These are phyloP conservation scores for Andrena flavipes DNA, from an alignment of 2,888 invertebrate species.

Conservation along the genomic window DNA sequence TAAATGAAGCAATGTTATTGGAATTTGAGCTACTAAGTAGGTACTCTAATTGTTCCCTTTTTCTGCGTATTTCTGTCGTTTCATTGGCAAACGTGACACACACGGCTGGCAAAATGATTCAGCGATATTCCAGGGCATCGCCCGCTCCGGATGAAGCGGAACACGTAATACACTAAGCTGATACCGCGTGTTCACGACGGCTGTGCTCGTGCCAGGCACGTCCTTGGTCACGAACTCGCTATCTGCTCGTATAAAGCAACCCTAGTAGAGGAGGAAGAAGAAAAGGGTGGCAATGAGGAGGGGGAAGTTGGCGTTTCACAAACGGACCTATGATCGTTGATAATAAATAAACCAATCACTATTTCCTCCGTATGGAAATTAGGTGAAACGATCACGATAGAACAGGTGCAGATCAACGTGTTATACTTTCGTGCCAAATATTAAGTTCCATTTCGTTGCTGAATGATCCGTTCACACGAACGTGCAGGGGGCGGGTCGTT, in stretches of 20 bases:
- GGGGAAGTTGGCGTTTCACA: constrained; percentile 66
- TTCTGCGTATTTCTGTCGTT: background rate
- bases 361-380: background rate
- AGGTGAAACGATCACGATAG: background rate
- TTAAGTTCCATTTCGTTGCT: too few species aligned
- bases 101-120: constrained; percentile 2
- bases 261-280: constrained; percentile 23
- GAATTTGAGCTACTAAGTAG: too few species aligned
- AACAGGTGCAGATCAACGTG: too few species aligned
- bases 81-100: background rate
- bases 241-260: constrained; percentile 59
- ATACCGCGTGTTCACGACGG: constrained; percentile 57
- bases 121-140: constrained; percentile 25
- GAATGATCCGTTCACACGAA: too few species aligned
- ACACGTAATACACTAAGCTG: constrained; percentile 61
- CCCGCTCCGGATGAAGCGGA: constrained; percentile 28
- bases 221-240: constrained; percentile 66
- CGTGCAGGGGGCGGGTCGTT: too few species aligned
- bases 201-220: constrained; percentile 68
- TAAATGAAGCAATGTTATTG: too few species aligned
- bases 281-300: constrained; percentile 38
- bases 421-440: too few species aligned
- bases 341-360: constrained; percentile 72
- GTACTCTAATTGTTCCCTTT: too few species aligned
- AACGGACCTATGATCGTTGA: constrained; percentile 74